Evolutionary conservation across 2,797 vertebrate species (phyloP), one percentile per base, ranked within the genome.

Genomic region (Psittacula echo): DNA sequence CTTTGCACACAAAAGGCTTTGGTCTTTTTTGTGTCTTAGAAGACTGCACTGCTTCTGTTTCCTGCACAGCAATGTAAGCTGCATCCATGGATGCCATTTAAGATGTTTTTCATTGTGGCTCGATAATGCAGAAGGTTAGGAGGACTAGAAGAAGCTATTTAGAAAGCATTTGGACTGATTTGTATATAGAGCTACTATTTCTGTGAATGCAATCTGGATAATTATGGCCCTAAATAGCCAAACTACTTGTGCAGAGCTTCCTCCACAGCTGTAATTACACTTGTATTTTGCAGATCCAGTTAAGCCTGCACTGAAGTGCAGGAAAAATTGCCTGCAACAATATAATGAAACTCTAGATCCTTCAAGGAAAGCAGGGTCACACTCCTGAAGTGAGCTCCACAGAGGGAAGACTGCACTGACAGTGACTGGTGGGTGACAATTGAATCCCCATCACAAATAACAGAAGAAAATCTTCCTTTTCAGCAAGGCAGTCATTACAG

Each of bases 121-220:
- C 34, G 26, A 5, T 41, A 68, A 47, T 15, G 30, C 64, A 60
- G 26, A 64, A 39, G 53, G 51, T 66, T 44, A 80, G 68, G 61
- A 76, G 44, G 37, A 79, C 7, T 0, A 61, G 42, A 60, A 70
- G 23, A 24, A 85, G 51, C 47, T 37, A 47, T 83, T 75, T 32
- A 60, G 76, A 83, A 84, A 92, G 70, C 73, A 58, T 74, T 84
- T 81, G 87, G 70, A 65, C 41, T n/a, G 45, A 84, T 93, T 20
- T 82, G 58, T 84, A 45, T 37, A 27, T 12, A 80, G 13, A 70
- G 81, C 34, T 85, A 11, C 73, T 84, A 37, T 87, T 62, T 79
- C 54, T 87, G 60, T 82, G 86, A 62, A 58, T n/a, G 64, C 54
- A 94, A 5, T 9, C 62, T 68, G 75, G 71, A 41, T 89, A 92